phyloP scores from a whole-genome alignment of 1,140 invertebrate genomes.

The Ceratina japonica region DNA sequence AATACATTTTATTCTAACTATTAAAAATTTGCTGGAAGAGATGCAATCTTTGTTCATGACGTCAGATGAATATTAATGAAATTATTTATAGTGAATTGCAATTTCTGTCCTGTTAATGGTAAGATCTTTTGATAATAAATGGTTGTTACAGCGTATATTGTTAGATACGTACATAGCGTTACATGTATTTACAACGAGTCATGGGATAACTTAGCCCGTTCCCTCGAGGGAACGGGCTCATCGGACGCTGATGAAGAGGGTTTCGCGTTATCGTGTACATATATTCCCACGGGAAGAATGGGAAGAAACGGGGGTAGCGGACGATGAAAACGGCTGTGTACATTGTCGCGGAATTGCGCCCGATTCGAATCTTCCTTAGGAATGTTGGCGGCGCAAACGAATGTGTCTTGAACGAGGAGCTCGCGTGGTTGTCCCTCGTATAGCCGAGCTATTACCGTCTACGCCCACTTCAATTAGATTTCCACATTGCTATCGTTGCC shows the following conservation, averaged over 20 bases:
- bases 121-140: too few relatives aligned
- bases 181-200: background rate
- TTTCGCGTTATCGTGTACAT: background rate
- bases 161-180: background rate
- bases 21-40: background rate
- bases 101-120: too few relatives aligned
- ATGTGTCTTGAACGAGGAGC: slow-evolving; percentile 51
- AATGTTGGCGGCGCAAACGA: slow-evolving; percentile 4
- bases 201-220: background rate
- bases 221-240: background rate
- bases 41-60: too few relatives aligned
- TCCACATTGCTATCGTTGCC: slow-evolving; percentile 58
- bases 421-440: slow-evolving; percentile 56
- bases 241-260: background rate
- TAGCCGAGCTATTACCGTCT: slow-evolving; percentile 51
- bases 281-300: slow-evolving; percentile 2
- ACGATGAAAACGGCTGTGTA: background rate
- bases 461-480: slow-evolving; percentile 63
- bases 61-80: too few relatives aligned
- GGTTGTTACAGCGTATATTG: too few relatives aligned
- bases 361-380: slow-evolving; percentile 25
- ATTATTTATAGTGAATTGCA: too few relatives aligned
- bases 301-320: background rate
- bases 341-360: slow-evolving; percentile 17
- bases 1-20: background rate